Evolutionary conservation across 2,797 vertebrate species (phyloP).

Genomic region (Garrulus glandarius): DNA sequence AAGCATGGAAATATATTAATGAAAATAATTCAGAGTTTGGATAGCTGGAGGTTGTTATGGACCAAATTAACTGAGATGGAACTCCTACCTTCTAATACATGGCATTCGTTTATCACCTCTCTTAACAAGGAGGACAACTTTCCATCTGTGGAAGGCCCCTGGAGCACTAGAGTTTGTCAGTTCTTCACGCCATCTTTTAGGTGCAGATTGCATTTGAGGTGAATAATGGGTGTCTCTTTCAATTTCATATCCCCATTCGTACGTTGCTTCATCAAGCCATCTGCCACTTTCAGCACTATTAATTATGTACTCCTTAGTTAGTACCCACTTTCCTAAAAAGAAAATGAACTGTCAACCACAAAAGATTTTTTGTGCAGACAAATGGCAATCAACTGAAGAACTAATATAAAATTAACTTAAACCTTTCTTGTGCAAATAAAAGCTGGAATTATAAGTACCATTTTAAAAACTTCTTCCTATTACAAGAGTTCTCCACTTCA

Average conservation of each 20-base stretch:
- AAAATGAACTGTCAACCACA: conserved; percentile 72
- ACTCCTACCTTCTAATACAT: conserved; percentile 85
- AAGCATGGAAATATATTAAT: not conserved
- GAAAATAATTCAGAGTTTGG: not conserved
- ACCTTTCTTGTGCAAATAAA: conserved; percentile 41
- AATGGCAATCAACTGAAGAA: conserved; percentile 68
- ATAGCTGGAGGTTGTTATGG: not conserved
- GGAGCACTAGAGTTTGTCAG: conserved; percentile 74
- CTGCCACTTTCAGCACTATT: conserved; percentile 87
- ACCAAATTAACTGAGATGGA: not conserved
- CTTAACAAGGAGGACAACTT: conserved; percentile 84
- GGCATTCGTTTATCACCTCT: conserved; percentile 73
- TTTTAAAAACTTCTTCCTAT: conserved; percentile 21
- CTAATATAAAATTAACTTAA: conserved; percentile 63
- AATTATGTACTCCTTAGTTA: conserved; percentile 90
- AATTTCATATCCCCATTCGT: conserved; percentile 86
- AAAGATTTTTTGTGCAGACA: conserved; percentile 60
- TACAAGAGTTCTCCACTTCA: not conserved
- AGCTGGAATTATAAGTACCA: not conserved
- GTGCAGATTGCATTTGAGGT: conserved; percentile 81
- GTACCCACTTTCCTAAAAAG: conserved; percentile 92
- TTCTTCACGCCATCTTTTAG: conserved; percentile 82
- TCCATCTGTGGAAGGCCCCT: conserved; percentile 95
- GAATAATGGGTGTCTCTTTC: conserved; percentile 78
- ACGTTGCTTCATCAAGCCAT: conserved; percentile 90